A percentile compares a stretch with the other conserved stretches of the same genome.
These are phyloP conservation scores for Aepyceros melampus DNA, from an alignment of 2,113 vertebrate species.

Conservation along the genomic window DNA sequence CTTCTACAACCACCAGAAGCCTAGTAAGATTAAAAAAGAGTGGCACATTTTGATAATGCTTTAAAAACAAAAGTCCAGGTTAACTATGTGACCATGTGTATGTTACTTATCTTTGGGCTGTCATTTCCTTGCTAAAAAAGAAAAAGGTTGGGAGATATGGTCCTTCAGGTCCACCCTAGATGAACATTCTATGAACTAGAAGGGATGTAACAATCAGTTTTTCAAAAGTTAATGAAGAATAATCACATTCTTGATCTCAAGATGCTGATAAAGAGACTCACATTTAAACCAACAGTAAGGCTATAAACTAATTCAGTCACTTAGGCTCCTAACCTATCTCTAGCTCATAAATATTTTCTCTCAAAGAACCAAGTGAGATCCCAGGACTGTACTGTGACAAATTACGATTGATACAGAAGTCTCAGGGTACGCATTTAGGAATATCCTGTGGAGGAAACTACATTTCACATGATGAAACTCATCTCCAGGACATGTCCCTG, in stretches of 20 bases:
- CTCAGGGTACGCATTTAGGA: not conserved
- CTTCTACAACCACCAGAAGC: not conserved
- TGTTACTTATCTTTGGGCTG: not conserved
- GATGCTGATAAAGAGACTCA: not conserved
- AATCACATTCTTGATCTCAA: not conserved
- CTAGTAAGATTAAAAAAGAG: not conserved
- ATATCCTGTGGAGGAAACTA: not conserved
- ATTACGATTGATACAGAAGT: not conserved
- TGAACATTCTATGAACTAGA: not conserved
- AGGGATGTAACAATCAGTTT: not conserved
- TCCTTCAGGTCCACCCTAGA: not conserved
- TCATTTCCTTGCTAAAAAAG: not conserved
- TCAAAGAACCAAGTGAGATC: not conserved
- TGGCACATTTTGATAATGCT: not conserved
- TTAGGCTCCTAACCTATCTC: not conserved
- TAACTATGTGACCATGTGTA: not conserved
- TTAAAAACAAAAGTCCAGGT: not conserved
- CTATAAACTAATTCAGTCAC: not conserved
- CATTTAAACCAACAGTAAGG: not conserved
- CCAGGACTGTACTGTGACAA: not conserved
- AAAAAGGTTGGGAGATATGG: not conserved
- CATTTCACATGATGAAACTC: not conserved
- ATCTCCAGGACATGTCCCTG: not conserved
- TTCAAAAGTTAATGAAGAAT: constrained; percentile 22
- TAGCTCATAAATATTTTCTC: not conserved